These are phyloP conservation scores for Cirrhinus mrigala DNA, from an alignment of 2,797 vertebrate species.

Conservation along the genomic window DNA sequence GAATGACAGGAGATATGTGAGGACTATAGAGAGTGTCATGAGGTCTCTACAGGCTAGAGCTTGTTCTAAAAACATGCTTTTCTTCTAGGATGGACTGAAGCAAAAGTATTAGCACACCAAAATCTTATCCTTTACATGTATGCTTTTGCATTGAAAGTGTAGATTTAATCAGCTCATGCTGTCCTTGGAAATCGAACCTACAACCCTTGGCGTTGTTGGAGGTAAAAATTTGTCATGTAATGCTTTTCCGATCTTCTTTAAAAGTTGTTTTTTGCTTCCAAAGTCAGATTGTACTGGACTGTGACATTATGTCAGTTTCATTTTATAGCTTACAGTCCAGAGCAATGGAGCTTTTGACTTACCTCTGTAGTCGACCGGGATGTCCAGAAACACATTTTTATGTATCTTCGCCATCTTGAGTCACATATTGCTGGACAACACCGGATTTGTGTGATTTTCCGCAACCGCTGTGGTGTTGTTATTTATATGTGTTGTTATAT, in stretches of 20 bases:
- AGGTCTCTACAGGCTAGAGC: conserved; percentile 28
- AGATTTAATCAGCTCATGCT: neutral
- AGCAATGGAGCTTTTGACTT: neutral
- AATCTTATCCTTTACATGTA: neutral
- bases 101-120: neutral
- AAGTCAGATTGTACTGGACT: neutral
- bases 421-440: neutral
- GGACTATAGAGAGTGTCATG: conserved; percentile 10
- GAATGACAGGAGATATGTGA: neutral
- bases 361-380: conserved; percentile 16
- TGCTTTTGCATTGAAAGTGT: neutral
- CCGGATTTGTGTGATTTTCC: neutral
- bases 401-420: neutral
- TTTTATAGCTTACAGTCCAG: neutral
- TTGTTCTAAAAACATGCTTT: conserved; percentile 26
- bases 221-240: neutral
- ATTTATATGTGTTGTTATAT: neutral
- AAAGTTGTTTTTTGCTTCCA: neutral
- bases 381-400: neutral
- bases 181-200: neutral
- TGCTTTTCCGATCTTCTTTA: neutral
- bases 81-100: conserved; percentile 9
- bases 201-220: neutral
- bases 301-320: neutral
- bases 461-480: neutral